Base-by-base conservation (phyloP, 1,140 invertebrate genomes). In the Rhopalosiphum maidis region DNA sequence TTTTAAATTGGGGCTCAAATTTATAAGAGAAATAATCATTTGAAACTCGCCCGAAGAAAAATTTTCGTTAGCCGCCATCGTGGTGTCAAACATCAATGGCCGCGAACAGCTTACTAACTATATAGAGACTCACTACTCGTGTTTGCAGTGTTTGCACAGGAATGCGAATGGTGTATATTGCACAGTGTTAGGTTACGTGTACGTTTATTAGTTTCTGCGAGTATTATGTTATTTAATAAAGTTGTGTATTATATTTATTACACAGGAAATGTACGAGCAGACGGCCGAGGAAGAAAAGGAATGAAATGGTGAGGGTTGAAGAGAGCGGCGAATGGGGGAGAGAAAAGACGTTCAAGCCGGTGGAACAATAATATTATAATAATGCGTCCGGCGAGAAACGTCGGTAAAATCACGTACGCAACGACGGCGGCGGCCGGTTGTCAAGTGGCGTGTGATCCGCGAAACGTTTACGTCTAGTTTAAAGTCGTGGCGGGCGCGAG, bases 361-460 rank as follows among this genome's bases (percentile, higher is more conserved):
- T 4, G 60, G 60, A 30, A 68, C 60, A 68, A n/a, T 68, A 68
- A 68, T 68, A 68, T 68, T 68, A 68, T 68, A 68, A 68, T 68
- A 68, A 68, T 68, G 60, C 60, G 60, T 30, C 60, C 77, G 35
- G 21, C 77, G 11, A 82, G 35, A 82, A 82, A 82, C 77, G 35
- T 82, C 77, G 18, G 35, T 18, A 37, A 37, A 82, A 82, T 82
- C 77, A 82, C 77, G 77, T 82, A 82, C 77, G n/a, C 77, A 35
- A 0, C 77, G 68, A 77, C n/a, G 77, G 60, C 60, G 55, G 25
- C 55, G 60, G 60, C 60, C 60, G 30, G 60, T 68, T 68, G 77
- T 82, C 77, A 82, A 82, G 35, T 82, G 77, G 77, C 35, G 35
- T 82, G 77, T 82, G 77, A 82, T 82, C 77, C 35, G 77, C 77